phyloP scores from a whole-genome alignment of 2,888 invertebrate genomes.

The Ariolimax columbianus region DNA sequence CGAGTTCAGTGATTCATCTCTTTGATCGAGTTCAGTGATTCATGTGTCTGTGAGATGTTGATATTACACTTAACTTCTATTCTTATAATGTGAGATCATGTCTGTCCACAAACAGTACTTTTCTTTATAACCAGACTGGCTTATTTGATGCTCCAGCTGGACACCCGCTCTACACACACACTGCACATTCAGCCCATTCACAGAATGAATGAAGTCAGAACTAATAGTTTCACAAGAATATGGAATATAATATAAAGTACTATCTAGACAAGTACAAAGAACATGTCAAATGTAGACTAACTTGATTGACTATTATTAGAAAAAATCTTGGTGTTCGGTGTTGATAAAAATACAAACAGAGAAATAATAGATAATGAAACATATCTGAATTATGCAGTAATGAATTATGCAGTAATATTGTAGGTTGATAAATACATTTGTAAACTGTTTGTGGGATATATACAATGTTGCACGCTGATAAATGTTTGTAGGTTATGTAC shows the following conservation, averaged over 20 bases:
- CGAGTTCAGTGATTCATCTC: too few species aligned
- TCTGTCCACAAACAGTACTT: too few species aligned
- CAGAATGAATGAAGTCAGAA: not conserved
- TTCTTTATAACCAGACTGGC: too few species aligned
- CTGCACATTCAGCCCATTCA: not conserved
- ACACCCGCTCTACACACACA: not conserved
- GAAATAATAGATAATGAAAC: not conserved
- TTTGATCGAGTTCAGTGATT: too few species aligned
- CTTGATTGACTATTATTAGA: not conserved
- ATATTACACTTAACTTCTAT: too few species aligned
- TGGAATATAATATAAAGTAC: conserved; percentile 4
- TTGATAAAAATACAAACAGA: not conserved
- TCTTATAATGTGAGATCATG: too few species aligned
- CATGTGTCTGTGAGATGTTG: too few species aligned
- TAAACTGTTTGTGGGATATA: too few species aligned
- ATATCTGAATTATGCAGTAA: not conserved
- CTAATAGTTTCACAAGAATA: not conserved
- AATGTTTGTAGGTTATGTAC: too few species aligned
- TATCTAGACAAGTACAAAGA: conserved; percentile 11
- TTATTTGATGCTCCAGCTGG: not conserved
- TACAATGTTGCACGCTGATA: too few species aligned
- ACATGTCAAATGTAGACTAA: not conserved
- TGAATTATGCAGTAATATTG: too few species aligned
- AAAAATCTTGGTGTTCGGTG: not conserved
- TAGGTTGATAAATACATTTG: too few species aligned